Base-by-base conservation (phyloP, 2,797 vertebrate genomes). In the Nyctalus aviator region DNA sequence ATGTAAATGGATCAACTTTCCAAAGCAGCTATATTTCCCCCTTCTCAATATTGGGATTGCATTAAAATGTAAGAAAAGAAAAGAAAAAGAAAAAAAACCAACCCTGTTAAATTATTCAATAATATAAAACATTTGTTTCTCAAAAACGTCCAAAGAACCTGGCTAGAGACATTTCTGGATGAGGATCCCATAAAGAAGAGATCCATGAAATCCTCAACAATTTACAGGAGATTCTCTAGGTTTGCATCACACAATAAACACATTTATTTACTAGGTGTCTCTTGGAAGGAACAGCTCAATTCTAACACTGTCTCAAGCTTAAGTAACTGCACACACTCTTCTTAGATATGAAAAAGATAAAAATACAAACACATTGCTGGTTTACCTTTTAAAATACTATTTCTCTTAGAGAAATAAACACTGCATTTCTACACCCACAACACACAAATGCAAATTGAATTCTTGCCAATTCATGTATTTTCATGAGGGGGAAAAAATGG, bases 251-350 rank as follows among this genome's bases (percentile, higher is more conserved):
- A 62, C 9, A 32, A 20, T 50, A 64, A 73, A 7, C 2, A 0
- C 30, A 88, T 55, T 92, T 77, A 23, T 92, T 93, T 73, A 53
- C 53, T 59, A 9, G 15, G 9, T 78, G 59, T 84, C 64, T 82
- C 77, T 93, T 85, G 73, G 71, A 55, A 93, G 32, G 37, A 86
- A 72, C 6, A 93, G 66, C 50, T 92, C 55, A 92, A 12, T 95
- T 94, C 96, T 94, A 92, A 94, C 41, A 91, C 79, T 75, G 37
- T 93, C 93, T 97, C 97, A 97, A 94, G 97, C 96, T 97, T 97
- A 98, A 97, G 93, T 96, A 96, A 97, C 96, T 96, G 20, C 91
- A 97, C 91, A 96, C 93, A 94, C 91, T 76, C 79, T 88, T 96
- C 59, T 85, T 93, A 96, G 94, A 96, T 97, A 97, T 90, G 94